Evolutionary conservation across 2,797 vertebrate genomes (phyloP).

Genomic region (Eptatretus atami): DNA sequence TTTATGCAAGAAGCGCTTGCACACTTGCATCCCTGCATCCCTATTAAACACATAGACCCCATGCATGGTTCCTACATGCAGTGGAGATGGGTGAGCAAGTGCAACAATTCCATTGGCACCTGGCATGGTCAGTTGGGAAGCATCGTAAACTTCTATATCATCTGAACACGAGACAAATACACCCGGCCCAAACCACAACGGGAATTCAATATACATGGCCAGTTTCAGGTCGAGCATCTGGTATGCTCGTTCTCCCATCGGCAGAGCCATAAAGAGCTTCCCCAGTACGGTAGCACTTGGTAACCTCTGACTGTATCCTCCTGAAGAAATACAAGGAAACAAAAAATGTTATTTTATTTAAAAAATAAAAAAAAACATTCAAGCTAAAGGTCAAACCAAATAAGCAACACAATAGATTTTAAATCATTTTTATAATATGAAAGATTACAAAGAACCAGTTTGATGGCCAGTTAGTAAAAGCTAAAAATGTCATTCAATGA

Average conservation of each 20-base stretch:
- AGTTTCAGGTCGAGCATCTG: slow-evolving; percentile 91
- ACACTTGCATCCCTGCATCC: slow-evolving; percentile 12
- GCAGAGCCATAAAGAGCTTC: slow-evolving; percentile 42
- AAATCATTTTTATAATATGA: too few species aligned
- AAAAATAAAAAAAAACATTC: too few species aligned
- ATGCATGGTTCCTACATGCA: slow-evolving; percentile 39
- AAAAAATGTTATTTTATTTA: too few species aligned
- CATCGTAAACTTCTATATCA: slow-evolving; percentile 57
- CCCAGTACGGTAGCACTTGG: too few species aligned
- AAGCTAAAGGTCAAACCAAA: too few species aligned
- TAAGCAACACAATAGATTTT: too few species aligned
- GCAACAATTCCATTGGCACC: slow-evolving; percentile 50
- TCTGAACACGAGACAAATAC: slow-evolving; percentile 50
- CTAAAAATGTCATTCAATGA: too few species aligned
- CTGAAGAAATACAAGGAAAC: too few species aligned
- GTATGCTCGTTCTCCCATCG: slow-evolving; percentile 35
- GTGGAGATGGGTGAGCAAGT: slow-evolving; percentile 45
- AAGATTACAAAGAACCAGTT: too few species aligned
- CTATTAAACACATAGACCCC: slow-evolving; percentile 55
- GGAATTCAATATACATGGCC: slow-evolving; percentile 66
- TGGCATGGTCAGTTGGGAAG: slow-evolving; percentile 19
- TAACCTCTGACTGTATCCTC: too few species aligned
- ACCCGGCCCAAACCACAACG: slow-evolving; percentile 40
- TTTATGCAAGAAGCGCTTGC: slow-evolving; percentile 50
- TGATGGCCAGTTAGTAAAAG: too few species aligned